These are phyloP conservation scores for Sus cebifrons DNA, from an alignment of 2,797 vertebrate genomes.

Conservation along the genomic window DNA sequence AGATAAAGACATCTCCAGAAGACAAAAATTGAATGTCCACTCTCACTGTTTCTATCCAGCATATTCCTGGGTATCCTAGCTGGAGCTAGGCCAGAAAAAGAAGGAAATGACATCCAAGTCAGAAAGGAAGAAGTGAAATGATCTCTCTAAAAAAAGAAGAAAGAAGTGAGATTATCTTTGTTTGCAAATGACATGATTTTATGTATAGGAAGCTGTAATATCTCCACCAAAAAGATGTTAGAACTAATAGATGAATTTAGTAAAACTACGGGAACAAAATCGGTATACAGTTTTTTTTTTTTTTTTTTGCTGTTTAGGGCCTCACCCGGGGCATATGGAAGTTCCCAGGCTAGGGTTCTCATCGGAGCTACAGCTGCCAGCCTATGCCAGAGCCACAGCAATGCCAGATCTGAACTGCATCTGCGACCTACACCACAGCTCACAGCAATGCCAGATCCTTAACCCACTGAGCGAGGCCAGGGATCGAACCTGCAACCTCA, in stretches of 20 bases:
- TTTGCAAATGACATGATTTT: neutral
- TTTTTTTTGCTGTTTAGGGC: too few species aligned
- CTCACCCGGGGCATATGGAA: too few species aligned
- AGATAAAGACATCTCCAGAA: neutral
- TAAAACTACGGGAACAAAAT: neutral
- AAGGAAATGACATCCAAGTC: neutral
- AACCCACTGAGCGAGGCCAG: too few species aligned
- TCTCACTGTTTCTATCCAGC: neutral
- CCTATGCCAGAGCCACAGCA: too few species aligned
- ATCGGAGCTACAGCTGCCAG: too few species aligned
- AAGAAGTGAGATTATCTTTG: neutral
- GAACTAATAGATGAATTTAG: neutral
- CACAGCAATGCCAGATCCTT: too few species aligned
- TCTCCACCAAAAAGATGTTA: neutral
- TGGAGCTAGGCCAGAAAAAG: neutral
- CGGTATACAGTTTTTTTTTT: neutral
- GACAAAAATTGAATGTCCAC: neutral
- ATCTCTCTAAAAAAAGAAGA: neutral
- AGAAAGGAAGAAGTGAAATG: neutral
- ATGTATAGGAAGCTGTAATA: neutral
- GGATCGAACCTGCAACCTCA: too few species aligned
- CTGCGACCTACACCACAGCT: too few species aligned
- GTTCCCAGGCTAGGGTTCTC: too few species aligned
- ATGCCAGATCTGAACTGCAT: too few species aligned
- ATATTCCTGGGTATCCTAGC: neutral